Conservation (phyloP, 2,113 vertebrate genomes). For the Pleuronectes platessa region DNA sequence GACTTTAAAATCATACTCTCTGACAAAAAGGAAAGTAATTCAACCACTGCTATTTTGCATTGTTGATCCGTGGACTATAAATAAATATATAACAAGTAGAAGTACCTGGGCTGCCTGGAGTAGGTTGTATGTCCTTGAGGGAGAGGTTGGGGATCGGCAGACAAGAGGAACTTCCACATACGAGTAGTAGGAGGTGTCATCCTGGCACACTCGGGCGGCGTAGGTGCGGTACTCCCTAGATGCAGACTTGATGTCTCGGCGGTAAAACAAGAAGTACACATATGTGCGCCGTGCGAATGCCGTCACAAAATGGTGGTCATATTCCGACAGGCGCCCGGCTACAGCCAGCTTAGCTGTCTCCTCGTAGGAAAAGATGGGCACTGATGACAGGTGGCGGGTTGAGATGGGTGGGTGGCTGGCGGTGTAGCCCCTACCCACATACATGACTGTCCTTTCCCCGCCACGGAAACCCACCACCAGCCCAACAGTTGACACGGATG, state of each 20-base stretch:
- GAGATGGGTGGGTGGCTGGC: slow-evolving; percentile 96
- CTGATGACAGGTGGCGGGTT: slow-evolving; percentile 89
- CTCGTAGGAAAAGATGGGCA: slow-evolving; percentile 94
- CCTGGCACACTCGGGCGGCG: slow-evolving; percentile 90
- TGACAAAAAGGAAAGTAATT: background rate
- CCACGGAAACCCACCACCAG: slow-evolving; percentile 86
- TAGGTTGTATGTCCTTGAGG: slow-evolving; percentile 83
- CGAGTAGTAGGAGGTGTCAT: slow-evolving; percentile 94
- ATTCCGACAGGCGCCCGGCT: slow-evolving; percentile 92
- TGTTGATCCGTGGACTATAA: background rate
- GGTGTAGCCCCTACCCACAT: slow-evolving; percentile 94
- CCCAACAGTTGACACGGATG: slow-evolving; percentile 90
- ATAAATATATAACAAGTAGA: background rate
- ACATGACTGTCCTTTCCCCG: slow-evolving; percentile 87
- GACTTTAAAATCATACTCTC: background rate
- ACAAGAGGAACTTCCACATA: slow-evolving; percentile 94
- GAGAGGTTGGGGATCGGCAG: slow-evolving; percentile 74
- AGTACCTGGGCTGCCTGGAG: slow-evolving; percentile 89
- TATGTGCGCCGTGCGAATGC: slow-evolving; percentile 85
- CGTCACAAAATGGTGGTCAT: slow-evolving; percentile 94
- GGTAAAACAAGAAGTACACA: slow-evolving; percentile 94
- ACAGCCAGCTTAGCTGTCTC: slow-evolving; percentile 94
- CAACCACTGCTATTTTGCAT: background rate
- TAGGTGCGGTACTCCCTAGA: slow-evolving; percentile 92
- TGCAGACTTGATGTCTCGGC: slow-evolving; percentile 89